phyloP scores from a whole-genome alignment of 2,888 invertebrate species.

The Oscheius sp. region DNA sequence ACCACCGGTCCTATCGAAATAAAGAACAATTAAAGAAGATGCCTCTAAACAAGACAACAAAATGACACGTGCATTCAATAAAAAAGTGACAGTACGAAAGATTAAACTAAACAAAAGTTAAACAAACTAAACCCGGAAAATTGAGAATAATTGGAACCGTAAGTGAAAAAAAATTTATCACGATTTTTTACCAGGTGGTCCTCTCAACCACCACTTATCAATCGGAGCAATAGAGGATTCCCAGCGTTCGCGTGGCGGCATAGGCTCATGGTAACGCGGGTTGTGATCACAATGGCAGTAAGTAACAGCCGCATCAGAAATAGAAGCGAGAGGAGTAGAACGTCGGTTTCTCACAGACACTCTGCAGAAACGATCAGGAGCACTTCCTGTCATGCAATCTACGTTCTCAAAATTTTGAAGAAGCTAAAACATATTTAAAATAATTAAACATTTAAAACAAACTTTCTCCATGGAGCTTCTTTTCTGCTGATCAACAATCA shows the following conservation, averaged over 20 bases:
- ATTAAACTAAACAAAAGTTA: too few species aligned
- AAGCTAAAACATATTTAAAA: background rate
- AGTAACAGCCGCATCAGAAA: background rate
- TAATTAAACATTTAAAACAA: background rate
- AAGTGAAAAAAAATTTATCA: too few species aligned
- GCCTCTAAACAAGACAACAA: too few species aligned
- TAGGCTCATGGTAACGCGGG: conserved; percentile 7
- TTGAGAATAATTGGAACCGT: too few species aligned
- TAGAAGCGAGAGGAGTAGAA: background rate
- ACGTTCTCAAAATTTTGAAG: background rate
- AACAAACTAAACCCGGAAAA: too few species aligned
- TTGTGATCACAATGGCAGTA: conserved; percentile 25
- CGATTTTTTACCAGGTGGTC: too few species aligned
- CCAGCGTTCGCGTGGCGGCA: background rate
- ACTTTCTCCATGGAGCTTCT: conserved; percentile 21
- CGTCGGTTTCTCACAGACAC: conserved; percentile 8
- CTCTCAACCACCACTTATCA: too few species aligned
- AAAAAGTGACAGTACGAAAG: too few species aligned
- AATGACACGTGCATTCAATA: too few species aligned
- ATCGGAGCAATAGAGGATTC: too few species aligned
- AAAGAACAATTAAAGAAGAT: too few species aligned
- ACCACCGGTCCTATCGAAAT: too few species aligned
- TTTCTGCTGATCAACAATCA: conserved; percentile 22
- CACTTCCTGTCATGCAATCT: conserved; percentile 7
- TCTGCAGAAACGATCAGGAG: conserved; percentile 2